These are phyloP conservation scores for Propithecus perrieri DNA, from an alignment of 2,797 vertebrate species.

Conservation along the genomic window DNA sequence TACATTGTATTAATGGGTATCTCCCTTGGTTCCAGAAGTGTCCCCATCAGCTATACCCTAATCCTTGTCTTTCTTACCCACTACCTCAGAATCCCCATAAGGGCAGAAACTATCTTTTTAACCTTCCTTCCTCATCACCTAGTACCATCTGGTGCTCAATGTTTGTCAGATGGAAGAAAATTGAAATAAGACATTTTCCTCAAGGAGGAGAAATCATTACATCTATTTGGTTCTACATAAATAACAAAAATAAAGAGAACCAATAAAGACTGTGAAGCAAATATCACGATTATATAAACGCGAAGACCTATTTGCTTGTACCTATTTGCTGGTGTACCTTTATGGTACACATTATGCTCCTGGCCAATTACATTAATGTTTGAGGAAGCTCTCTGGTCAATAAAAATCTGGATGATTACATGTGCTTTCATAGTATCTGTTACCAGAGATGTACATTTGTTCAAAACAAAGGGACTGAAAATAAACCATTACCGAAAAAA, in stretches of 20 bases:
- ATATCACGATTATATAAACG: neutral
- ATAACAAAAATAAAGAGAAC: neutral
- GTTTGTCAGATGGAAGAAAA: neutral
- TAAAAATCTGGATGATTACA: neutral
- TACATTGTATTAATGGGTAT: neutral
- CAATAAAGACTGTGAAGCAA: neutral
- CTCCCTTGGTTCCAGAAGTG: neutral
- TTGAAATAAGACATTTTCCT: neutral
- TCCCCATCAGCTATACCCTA: no score
- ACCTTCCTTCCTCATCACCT: neutral
- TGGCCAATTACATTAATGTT: neutral
- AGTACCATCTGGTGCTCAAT: neutral
- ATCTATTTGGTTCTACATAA: neutral
- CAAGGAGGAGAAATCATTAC: neutral
- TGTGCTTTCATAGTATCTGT: neutral
- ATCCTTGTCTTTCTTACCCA: neutral
- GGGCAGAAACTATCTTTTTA: neutral
- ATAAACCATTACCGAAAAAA: neutral
- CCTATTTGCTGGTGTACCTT: neutral
- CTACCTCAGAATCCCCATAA: neutral
- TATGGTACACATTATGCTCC: neutral
- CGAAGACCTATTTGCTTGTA: neutral
- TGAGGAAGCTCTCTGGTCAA: neutral
- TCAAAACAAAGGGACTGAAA: constrained; percentile 14
- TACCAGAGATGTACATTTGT: neutral